A percentile compares a stretch with the other conserved stretches of the same genome.
Conservation (phyloP, 2,113 vertebrate species). For the Halichoerus grypus region DNA sequence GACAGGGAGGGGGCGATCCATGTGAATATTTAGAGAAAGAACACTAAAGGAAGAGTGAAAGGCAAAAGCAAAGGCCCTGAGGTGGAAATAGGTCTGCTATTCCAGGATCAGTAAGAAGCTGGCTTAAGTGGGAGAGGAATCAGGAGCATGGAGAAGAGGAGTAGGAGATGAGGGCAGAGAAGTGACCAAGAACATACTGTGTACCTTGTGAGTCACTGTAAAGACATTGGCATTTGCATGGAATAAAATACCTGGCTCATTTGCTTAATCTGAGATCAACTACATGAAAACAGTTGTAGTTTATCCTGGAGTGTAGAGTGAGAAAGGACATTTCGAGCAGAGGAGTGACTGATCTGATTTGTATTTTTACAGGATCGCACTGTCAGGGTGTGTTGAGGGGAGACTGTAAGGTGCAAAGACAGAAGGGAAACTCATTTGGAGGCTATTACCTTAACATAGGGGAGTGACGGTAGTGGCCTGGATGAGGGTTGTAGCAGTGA, state of each 20-base stretch:
- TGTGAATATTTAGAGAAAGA: not conserved
- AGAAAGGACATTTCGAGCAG: not conserved
- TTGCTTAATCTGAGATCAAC: not conserved
- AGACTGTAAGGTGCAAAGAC: not conserved
- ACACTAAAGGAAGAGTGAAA: not conserved
- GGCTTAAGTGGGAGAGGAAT: rapidly evolving
- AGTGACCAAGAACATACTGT: not conserved
- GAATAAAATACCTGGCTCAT: not conserved
- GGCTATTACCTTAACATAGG: not conserved
- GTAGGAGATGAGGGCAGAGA: not conserved
- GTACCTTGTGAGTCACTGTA: not conserved
- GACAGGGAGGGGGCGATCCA: rapidly evolving
- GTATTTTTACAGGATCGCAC: not conserved
- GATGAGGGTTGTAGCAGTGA: too few relatives aligned
- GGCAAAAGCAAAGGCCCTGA: not conserved
- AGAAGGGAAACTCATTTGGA: not conserved
- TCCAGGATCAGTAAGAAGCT: not conserved
- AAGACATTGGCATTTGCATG: not conserved
- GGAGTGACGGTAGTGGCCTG: rapidly evolving
- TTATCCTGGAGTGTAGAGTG: not conserved
- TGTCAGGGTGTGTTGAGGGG: not conserved
- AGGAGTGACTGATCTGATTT: not conserved
- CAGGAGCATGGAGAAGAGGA: not conserved
- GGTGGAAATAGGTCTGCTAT: not conserved
- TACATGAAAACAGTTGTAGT: too few relatives aligned